phyloP scores from a whole-genome alignment of 2,797 vertebrate genomes.

The Leptatherina wallacei region DNA sequence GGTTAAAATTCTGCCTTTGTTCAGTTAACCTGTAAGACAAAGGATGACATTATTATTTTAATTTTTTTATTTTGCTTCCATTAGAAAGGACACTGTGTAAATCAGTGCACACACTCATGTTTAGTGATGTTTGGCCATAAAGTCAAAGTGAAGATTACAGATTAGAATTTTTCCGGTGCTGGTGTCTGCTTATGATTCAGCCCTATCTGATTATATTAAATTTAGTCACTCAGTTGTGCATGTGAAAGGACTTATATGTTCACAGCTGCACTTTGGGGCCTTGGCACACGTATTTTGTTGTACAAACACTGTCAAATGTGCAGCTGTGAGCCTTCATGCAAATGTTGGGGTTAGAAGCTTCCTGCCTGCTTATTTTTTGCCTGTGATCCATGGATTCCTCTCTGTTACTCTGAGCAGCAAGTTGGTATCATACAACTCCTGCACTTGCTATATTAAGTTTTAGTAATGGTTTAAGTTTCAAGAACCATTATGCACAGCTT shows the following conservation, averaged over 20 bases:
- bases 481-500: background rate
- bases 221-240: background rate
- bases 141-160: background rate
- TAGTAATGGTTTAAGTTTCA: background rate
- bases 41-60: too few species aligned
- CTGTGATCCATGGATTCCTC: background rate
- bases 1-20: too few species aligned
- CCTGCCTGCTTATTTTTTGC: background rate
- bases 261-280: constrained; percentile 39
- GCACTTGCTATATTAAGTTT: background rate
- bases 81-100: too few species aligned
- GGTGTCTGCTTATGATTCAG: constrained; percentile 13
- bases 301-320: constrained; percentile 13
- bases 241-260: constrained; percentile 5
- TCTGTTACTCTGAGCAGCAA: background rate
- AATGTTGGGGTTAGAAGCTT: constrained; percentile 31
- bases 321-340: constrained; percentile 45
- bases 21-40: too few species aligned
- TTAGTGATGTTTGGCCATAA: background rate
- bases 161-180: background rate
- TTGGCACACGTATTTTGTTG: background rate
- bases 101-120: background rate
- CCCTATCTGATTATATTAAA: background rate
- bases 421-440: background rate
- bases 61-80: too few species aligned